These are phyloP conservation scores for Carpatolechia fugitivella DNA, from an alignment of 2,888 invertebrate species.

Conservation along the genomic window DNA sequence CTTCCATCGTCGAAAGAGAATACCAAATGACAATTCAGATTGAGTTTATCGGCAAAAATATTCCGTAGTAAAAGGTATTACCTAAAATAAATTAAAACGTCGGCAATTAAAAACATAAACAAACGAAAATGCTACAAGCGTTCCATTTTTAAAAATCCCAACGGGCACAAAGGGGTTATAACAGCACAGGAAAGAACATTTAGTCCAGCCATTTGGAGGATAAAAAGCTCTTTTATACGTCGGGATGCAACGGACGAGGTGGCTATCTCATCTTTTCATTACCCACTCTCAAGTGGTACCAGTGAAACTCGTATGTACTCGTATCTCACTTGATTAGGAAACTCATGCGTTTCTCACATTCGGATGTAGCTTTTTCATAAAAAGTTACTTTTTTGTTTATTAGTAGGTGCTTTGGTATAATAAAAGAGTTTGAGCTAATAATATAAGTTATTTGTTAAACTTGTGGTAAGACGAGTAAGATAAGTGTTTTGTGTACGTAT, in stretches of 20 bases:
- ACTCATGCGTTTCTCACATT: neutral
- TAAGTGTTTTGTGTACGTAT: too few relatives aligned
- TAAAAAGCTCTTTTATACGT: constrained; percentile 36
- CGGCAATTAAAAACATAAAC: constrained; percentile 8
- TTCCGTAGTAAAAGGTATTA: neutral
- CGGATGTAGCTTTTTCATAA: too few relatives aligned
- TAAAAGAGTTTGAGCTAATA: too few relatives aligned
- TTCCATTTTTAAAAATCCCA: constrained; percentile 17
- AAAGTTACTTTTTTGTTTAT: too few relatives aligned
- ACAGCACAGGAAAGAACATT: constrained; percentile 29
- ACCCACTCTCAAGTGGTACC: constrained; percentile 23
- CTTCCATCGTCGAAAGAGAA: too few relatives aligned
- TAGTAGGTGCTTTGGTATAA: too few relatives aligned
- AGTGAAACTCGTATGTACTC: constrained; percentile 21
- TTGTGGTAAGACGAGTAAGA: too few relatives aligned
- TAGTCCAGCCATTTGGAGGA: constrained; percentile 35
- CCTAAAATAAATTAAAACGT: neutral
- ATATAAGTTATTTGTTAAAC: too few relatives aligned
- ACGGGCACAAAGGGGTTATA: constrained; percentile 19
- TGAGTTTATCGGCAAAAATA: too few relatives aligned
- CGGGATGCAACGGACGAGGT: constrained; percentile 34
- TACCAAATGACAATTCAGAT: too few relatives aligned
- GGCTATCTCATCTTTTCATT: constrained; percentile 45
- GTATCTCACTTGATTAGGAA: constrained; percentile 15
- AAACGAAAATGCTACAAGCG: neutral